Conservation (phyloP, 2,888 invertebrate genomes). For the Allygus modestus region DNA sequence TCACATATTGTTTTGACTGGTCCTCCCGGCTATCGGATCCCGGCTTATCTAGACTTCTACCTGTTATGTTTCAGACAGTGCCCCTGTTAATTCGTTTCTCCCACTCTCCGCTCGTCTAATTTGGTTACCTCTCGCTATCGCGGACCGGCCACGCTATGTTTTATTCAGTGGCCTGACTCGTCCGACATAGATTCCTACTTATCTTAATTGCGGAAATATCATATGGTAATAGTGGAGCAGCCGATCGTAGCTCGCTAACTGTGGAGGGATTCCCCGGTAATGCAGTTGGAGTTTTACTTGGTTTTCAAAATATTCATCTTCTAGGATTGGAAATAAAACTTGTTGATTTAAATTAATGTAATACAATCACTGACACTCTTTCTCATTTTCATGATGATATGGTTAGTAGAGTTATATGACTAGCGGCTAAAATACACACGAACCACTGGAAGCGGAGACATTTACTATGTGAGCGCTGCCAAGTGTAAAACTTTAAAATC, state of each 20-base stretch:
- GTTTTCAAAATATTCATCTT: too few species aligned
- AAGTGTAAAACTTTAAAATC: too few species aligned
- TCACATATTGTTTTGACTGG: constrained; percentile 56
- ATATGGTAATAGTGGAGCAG: constrained; percentile 16
- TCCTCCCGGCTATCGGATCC: constrained; percentile 35
- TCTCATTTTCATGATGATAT: too few species aligned
- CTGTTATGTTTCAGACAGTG: constrained; percentile 26
- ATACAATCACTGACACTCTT: too few species aligned
- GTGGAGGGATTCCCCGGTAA: too few species aligned
- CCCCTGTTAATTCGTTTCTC: constrained; percentile 31
- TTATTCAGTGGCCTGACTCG: constrained; percentile 40
- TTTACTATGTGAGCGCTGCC: too few species aligned
- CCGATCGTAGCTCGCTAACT: not conserved
- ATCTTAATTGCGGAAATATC: constrained; percentile 48
- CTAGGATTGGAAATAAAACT: too few species aligned
- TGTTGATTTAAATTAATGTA: too few species aligned
- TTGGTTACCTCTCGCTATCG: constrained; percentile 10
- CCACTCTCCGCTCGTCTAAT: constrained; percentile 27
- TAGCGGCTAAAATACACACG: too few species aligned
- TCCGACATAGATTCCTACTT: constrained; percentile 44
- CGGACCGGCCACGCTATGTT: constrained; percentile 8
- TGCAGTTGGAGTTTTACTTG: too few species aligned
- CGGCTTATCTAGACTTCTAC: constrained; percentile 22
- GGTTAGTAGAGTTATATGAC: too few species aligned
- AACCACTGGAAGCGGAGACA: too few species aligned